Evolutionary conservation across 2,113 vertebrate genomes (phyloP).

Genomic region (Serinus canaria): DNA sequence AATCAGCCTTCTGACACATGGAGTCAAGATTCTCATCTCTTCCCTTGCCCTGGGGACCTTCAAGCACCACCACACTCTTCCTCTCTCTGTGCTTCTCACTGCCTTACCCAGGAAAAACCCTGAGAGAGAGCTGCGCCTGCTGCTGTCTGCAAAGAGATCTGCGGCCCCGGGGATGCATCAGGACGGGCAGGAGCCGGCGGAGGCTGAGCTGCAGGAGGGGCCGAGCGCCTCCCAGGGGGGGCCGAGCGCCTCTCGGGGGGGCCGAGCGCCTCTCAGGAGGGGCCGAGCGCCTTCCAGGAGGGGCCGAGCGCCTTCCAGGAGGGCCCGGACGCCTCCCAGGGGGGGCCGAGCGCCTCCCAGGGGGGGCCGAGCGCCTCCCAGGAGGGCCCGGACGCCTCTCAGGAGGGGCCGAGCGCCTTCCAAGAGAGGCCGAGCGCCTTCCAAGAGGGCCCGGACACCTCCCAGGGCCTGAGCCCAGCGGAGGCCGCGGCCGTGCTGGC

Average conservation of each 20-base stretch:
- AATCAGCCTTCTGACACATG: too few relatives aligned
- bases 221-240: background rate
- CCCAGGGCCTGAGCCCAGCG: conserved; percentile 17
- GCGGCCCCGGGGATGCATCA: background rate
- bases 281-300: background rate
- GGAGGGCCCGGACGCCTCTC: background rate
- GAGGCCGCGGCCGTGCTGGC: conserved; percentile 18
- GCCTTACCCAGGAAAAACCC: too few relatives aligned
- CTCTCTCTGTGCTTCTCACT: too few relatives aligned
- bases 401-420: background rate
- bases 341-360: background rate
- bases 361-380: background rate
- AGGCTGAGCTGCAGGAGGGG: background rate
- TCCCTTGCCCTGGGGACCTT: too few relatives aligned
- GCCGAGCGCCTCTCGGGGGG: background rate
- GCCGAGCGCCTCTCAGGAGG: background rate
- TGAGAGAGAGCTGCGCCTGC: too few relatives aligned
- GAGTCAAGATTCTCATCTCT: too few relatives aligned
- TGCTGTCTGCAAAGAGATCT: too few relatives aligned
- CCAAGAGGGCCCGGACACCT: background rate
- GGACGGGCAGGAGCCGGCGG: background rate
- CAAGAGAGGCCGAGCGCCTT: background rate
- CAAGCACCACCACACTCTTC: too few relatives aligned
- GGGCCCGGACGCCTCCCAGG: background rate
- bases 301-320: conserved; percentile 30